Evolutionary conservation across 1,140 invertebrate genomes (phyloP), one percentile per base, ranked within the genome.

Genomic region (Sweltsa coloradensis): DNA sequence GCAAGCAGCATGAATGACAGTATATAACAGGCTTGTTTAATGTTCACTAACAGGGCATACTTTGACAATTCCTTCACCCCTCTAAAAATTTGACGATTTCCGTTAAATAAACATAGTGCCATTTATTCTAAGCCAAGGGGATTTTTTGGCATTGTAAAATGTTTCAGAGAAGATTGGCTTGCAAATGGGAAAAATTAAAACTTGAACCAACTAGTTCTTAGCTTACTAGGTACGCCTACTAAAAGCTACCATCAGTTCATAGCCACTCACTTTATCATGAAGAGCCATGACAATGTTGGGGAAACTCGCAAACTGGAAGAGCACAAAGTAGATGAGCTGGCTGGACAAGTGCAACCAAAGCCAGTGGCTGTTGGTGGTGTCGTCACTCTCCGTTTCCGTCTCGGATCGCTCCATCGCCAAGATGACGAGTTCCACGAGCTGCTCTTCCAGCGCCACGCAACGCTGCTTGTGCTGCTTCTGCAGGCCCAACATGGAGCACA

Each of bases 311-410:
- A 92, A 93, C 62, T 95, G 89, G 59, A 93, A 94, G 0, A 97
- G 70, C 22, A 96, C 89, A 68, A 97, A 92, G 69, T 94, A 96
- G 48, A 97, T 97, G 0, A 97, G 71, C 63, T 97, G 91, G 13
- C 89, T 92, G 2, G 92, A 95, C 0, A 97, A 68, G 66, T 96
- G 90, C 37, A 94, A 70, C 91, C 91, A 97, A 13, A 90, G 73
- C 71, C 86, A 88, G 60, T 88, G 81, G 57, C 78, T 85, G 22
- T 76, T 73, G 55, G 79, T 78, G 51, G 81, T 78, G 47, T 80
- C 78, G 19, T 76, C 73, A 45, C 70, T 71, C 51, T 70, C 71
- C 19, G 71, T 65, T 59, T 81, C 80, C 7, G 68, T 64, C 66
- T 96, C 92, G 22, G 85, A 89, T 59, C 80, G 77, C 63, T 96